A percentile compares a stretch with the other conserved stretches of the same genome.
phyloP scores from a whole-genome alignment of 2,113 vertebrate genomes.

The Psittacula cyanocephala region DNA sequence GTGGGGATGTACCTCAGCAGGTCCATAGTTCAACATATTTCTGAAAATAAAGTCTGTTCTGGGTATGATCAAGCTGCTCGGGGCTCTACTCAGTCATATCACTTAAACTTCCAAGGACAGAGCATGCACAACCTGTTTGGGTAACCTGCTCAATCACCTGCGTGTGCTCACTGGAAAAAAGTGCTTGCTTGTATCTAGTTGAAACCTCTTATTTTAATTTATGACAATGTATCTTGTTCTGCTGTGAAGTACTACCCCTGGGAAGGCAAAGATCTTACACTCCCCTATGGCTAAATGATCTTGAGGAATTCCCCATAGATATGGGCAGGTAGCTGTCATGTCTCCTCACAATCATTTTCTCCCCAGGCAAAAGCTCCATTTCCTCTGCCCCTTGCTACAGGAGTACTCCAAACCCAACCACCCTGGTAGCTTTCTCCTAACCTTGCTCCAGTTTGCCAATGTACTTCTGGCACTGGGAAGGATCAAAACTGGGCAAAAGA shows the following conservation, averaged over 20 bases:
- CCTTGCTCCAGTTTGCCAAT: neutral
- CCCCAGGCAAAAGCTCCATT: neutral
- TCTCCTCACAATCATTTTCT: neutral
- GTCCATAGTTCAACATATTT: neutral
- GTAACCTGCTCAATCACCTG: neutral
- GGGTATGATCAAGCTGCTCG: neutral
- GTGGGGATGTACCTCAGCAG: neutral
- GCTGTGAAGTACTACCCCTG: neutral
- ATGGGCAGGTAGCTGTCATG: neutral
- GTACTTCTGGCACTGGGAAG: neutral
- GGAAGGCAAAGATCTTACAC: neutral
- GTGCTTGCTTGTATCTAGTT: neutral
- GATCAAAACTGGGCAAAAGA: neutral
- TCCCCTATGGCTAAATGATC: neutral
- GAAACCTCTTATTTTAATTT: neutral
- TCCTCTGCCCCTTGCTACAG: neutral
- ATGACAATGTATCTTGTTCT: neutral
- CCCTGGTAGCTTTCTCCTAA: neutral
- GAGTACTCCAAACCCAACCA: neutral
- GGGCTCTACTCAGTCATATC: neutral
- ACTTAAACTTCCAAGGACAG: neutral
- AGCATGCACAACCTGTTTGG: neutral
- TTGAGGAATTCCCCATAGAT: neutral
- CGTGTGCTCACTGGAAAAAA: neutral
- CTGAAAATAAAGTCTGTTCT: neutral